Percentiles rank a stretch among this genome's conserved stretches.
Evolutionary conservation across 2,797 vertebrate species (phyloP).

Genomic region (Hemitrygon akajei): DNA sequence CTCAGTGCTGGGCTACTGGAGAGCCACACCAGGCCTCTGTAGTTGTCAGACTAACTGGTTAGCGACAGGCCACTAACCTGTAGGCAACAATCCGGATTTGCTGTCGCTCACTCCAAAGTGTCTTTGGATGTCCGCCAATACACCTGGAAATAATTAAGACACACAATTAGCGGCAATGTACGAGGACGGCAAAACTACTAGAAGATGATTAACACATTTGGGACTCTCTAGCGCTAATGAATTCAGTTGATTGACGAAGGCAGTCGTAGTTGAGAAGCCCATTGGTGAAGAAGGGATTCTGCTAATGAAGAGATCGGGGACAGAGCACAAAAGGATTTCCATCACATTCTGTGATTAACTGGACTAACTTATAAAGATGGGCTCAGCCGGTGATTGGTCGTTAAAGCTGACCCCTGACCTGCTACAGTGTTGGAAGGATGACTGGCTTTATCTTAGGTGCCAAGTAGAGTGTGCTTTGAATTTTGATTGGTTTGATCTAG

Average conservation of each 20-base stretch:
- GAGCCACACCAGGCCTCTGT: neutral
- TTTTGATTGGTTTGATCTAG: neutral
- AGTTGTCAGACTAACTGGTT: neutral
- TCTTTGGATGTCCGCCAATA: slow-evolving; percentile 85
- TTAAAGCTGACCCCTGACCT: neutral
- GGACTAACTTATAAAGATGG: neutral
- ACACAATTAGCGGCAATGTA: slow-evolving; percentile 40
- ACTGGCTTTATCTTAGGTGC: neutral
- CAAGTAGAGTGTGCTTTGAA: neutral
- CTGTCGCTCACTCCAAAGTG: slow-evolving; percentile 82
- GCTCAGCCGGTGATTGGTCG: neutral
- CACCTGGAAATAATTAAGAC: slow-evolving; percentile 59
- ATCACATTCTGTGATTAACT: neutral
- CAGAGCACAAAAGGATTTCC: neutral
- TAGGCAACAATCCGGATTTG: slow-evolving; percentile 79
- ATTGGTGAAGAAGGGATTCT: no score
- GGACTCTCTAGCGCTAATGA: neutral
- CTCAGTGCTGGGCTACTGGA: neutral
- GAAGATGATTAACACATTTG: slow-evolving; percentile 27
- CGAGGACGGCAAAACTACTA: neutral
- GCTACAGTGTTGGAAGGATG: neutral
- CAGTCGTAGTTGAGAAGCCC: neutral
- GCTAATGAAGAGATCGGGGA: neutral
- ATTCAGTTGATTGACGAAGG: neutral
- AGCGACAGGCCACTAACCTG: slow-evolving; percentile 65